These are phyloP conservation scores for Chiridota heheva DNA, from an alignment of 35 echinoderm and acorn worm species.

Conservation along the genomic window DNA sequence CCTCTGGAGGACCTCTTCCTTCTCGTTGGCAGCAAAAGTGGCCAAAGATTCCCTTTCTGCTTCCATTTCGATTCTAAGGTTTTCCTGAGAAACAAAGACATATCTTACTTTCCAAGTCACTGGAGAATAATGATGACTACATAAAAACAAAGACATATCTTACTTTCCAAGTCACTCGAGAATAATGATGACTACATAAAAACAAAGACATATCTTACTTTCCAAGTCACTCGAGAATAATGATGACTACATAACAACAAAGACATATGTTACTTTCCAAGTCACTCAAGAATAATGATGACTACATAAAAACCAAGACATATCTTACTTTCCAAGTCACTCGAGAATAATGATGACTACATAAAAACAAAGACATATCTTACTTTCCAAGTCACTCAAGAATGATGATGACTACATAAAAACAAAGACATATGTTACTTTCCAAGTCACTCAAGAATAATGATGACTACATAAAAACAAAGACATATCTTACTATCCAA, in stretches of 20 bases:
- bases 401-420: no score
- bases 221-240: neutral
- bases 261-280: no score
- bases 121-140: neutral
- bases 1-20: constrained; percentile 57
- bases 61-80: constrained; percentile 62
- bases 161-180: neutral
- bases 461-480: no score
- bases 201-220: neutral
- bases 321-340: no score
- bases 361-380: no score
- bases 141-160: neutral
- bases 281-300: no score
- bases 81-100: constrained; percentile 56
- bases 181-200: neutral
- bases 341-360: no score
- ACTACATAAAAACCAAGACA: no score
- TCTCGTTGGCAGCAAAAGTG: constrained; percentile 55
- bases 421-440: no score
- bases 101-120: neutral
- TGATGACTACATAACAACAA: neutral
- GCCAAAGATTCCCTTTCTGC: constrained; percentile 69
- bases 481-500: no score
- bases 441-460: no score
- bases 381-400: no score